phyloP scores from a whole-genome alignment of 2,888 invertebrate genomes.

The Spilarctia lutea region DNA sequence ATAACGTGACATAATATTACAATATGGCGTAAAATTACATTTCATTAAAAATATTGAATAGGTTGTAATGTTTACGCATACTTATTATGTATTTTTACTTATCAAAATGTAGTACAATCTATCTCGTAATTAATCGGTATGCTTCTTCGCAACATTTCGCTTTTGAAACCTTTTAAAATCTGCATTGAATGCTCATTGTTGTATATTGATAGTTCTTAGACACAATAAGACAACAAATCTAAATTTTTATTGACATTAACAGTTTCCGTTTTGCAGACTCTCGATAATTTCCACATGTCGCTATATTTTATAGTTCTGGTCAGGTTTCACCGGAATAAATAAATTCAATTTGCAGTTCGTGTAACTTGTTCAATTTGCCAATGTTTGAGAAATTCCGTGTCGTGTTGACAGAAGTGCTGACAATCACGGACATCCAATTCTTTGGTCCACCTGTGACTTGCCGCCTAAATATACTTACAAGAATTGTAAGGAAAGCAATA shows the following conservation, averaged over 20 bases:
- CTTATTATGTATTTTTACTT: too few species aligned
- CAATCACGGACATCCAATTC: slow-evolving; percentile 17
- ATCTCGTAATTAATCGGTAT: too few species aligned
- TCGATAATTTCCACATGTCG: slow-evolving; percentile 1
- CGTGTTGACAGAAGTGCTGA: slow-evolving; percentile 15
- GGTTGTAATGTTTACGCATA: too few species aligned
- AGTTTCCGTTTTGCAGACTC: neutral
- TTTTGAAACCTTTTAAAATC: too few species aligned
- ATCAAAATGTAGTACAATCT: too few species aligned
- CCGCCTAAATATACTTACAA: neutral
- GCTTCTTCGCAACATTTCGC: too few species aligned
- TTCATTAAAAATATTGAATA: too few species aligned
- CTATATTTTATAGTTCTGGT: neutral
- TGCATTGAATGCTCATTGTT: too few species aligned
- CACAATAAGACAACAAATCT: too few species aligned
- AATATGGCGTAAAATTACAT: too few species aligned
- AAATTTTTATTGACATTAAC: neutral
- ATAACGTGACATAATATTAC: too few species aligned
- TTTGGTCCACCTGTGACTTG: slow-evolving; percentile 20
- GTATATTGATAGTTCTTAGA: too few species aligned
- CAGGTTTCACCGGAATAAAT: slow-evolving; percentile 8
- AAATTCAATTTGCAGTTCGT: slow-evolving; percentile 5
- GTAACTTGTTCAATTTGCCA: slow-evolving; percentile 22
- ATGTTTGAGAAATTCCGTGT: slow-evolving; percentile 13
- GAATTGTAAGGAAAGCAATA: neutral